Base-by-base conservation (phyloP, 2,888 invertebrate genomes). In the Himalopsyche anomala region DNA sequence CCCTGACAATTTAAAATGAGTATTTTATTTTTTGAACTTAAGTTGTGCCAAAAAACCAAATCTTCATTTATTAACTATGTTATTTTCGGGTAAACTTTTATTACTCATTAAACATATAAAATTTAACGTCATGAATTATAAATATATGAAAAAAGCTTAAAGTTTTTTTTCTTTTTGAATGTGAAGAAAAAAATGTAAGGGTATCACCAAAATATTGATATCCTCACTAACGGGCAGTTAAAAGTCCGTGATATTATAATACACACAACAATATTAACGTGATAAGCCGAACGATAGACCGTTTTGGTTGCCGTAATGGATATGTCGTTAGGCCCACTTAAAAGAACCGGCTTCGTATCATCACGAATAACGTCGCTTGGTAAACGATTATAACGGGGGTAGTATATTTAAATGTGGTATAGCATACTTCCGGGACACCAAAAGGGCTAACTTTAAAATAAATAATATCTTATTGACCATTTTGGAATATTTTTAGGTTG, bases 281-380 rank as follows among this genome's bases (percentile, higher is more conserved):
- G 62, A 62, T 62, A 62, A 62, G 62, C 62, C 62, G 62, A n/a
- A 19, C 62, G 51, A 62, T 62, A 62, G 62, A 62, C 62, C 62
- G 62, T 19, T 62, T 62, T 28, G 62, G 19, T 15, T 62, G 51
- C 62, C 62, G 62, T 62, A 62, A 62, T 62, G 62, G 62, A 62
- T 62, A 62, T 62, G 62, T 62, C 62, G 62, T 62, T 62, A 62
- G 62, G 62, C 62, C 19, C 62, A 62, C 28, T 62, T 62, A 62
- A 62, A 62, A 62, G 62, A 62, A 62, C 62, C 28, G 62, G 62
- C 62, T 19, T 62, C 62, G 28, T 62, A 62, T 62, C 62, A 28
- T 62, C 62, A 28, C 62, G 62, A 19, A 62, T 62, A 62, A 62
- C 19, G 62, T 62, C 62, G 56, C 62, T 19, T 19, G 62, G 62